These are phyloP conservation scores for Campoletis sonorensis DNA, from an alignment of 1,140 invertebrate species.

Conservation along the genomic window DNA sequence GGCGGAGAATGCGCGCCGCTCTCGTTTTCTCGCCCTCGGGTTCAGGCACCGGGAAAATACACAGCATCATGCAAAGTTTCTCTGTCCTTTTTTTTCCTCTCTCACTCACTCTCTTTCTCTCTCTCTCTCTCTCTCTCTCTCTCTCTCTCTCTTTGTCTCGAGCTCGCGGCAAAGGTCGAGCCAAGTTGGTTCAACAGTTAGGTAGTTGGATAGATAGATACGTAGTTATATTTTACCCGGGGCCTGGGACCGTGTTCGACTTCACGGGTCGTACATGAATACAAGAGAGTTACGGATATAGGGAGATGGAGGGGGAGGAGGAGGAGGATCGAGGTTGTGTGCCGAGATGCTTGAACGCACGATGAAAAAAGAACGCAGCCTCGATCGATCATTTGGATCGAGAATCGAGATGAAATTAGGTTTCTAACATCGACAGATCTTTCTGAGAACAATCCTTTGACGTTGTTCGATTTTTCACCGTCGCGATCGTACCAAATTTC, in stretches of 20 bases:
- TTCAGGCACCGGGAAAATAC: constrained; percentile 30
- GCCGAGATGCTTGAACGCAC: not conserved
- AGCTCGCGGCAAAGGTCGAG: constrained; percentile 20
- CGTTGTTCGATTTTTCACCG: too few relatives aligned
- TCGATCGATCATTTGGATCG: constrained; percentile 4
- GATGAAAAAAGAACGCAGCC: constrained; percentile 6
- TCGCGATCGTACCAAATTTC: too few relatives aligned
- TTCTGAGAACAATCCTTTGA: too few relatives aligned
- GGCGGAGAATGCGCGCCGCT: constrained; percentile 41
- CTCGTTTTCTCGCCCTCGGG: constrained; percentile 43
- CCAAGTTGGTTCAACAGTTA: constrained; percentile 4
- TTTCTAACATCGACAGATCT: too few relatives aligned
- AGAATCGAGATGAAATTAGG: not conserved
- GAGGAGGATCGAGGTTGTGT: not conserved
- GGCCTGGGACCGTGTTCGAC: constrained; percentile 11
- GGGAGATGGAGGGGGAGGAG: too few relatives aligned
- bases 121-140: not conserved
- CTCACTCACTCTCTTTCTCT: too few relatives aligned
- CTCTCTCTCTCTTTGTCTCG: not conserved
- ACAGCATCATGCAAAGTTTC: constrained; percentile 22
- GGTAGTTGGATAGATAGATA: not conserved
- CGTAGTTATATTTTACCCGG: constrained; percentile 15
- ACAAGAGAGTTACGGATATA: not conserved
- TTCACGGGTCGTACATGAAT: not conserved
- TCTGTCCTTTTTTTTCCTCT: constrained; percentile 1